Conservation (phyloP, 2,888 invertebrate species). For the Oligia fasciuncula region DNA sequence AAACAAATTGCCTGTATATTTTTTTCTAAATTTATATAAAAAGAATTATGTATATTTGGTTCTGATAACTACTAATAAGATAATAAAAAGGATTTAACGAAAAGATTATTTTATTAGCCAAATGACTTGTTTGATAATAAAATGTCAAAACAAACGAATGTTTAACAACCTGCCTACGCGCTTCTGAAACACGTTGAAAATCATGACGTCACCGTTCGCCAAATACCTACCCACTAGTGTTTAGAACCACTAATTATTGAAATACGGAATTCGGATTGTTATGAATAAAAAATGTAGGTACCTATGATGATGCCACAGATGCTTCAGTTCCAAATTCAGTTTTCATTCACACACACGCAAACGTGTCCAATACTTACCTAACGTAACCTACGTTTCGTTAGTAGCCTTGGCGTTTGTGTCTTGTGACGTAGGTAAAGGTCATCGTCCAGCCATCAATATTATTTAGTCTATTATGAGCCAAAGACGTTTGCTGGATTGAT, state of each 20-base stretch:
- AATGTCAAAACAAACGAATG: conserved; percentile 4
- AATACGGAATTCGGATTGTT: conserved; percentile 15
- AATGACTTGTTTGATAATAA: conserved; percentile 12
- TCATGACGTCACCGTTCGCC: conserved; percentile 2
- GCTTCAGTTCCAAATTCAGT: conserved; percentile 24
- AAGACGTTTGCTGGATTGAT: background rate
- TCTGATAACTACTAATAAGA: conserved; percentile 69
- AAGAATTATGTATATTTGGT: conserved; percentile 78
- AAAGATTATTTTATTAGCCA: conserved; percentile 37
- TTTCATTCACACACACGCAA: conserved; percentile 40
- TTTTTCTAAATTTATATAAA: conserved; percentile 76
- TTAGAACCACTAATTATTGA: background rate
- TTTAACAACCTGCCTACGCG: background rate
- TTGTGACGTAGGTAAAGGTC: conserved; percentile 42
- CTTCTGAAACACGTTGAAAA: background rate
- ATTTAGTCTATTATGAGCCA: background rate
- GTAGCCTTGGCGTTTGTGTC: conserved; percentile 25
- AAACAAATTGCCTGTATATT: conserved; percentile 60
- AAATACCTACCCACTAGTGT: background rate
- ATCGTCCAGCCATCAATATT: conserved; percentile 3
- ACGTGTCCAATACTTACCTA: background rate
- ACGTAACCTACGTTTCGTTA: background rate
- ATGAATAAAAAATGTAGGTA: background rate
- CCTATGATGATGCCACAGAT: conserved; percentile 3
- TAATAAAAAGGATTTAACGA: conserved; percentile 68